Evolutionary conservation across 1,140 invertebrate species (phyloP), one percentile per base, ranked within the genome.

Genomic region (Heliothis virescens): DNA sequence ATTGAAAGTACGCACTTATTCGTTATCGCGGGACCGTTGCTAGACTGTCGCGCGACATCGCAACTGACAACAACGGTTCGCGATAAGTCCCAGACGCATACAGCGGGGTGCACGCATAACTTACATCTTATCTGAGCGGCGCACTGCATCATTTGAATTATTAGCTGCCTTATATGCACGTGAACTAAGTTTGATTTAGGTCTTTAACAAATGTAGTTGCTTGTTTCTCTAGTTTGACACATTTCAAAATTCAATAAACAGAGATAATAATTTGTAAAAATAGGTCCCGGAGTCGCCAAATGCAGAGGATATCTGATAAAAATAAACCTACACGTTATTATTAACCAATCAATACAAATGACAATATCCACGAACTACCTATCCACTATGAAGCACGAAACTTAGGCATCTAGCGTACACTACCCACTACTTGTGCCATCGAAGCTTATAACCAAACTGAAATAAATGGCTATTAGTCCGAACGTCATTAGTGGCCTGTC

Each of bases 401-500:
- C 34, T 41, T 41, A 41, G 5, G 34, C 34, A 41, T 41, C 4
- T 41, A 41, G 34, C 5, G 5, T 62, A n/a, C 59, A 62, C 59
- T 12, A 62, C 26, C 12, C 26, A 26, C 59, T 62, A 62, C 59
- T 34, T 62, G 59, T 1, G 26, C 26, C 18, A 29, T 10, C 59
- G n/a, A 57, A 34, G 41, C 26, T 48, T 34, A 15, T 72, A 34
- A 76, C 55, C 34, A 62, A 76, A 65, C 15, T 29, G 48, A 26
- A 63, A 60, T 74, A 62, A 74, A 62, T 62, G 47, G 62, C 60
- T 79, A 80, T 78, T 81, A 82, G 60, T 72, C 78, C 2, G 47
- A 50, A 73, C 57, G 79, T 86, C 83, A 83, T 88, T 86, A 82
- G 84, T 69, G 55, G 75, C 79, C 83, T 87, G 83, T 86, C 85